Base-by-base conservation (phyloP, 2,797 vertebrate genomes). In the Antennarius maculatus region DNA sequence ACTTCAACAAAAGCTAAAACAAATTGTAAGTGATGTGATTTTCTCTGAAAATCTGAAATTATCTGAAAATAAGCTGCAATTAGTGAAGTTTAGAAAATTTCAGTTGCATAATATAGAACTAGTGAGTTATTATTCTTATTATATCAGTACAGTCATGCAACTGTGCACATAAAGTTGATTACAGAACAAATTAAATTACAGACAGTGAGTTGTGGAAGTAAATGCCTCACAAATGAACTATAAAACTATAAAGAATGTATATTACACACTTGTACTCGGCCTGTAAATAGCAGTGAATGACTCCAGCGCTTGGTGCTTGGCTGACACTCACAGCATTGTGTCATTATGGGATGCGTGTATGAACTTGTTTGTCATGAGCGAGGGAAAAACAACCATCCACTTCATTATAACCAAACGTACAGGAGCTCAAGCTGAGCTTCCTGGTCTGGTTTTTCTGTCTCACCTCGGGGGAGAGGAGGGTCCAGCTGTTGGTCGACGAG, bases 391-490 rank as follows among this genome's bases (percentile, higher is more conserved):
- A 64, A 52, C 29, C n/a, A 13, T 45, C 37, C 54, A 61, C 23
- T 29, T 61, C 49, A 68, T 39, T 2, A 55, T 6, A 43, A 28
- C 41, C 61, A 62, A 55, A 14, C 49, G 37, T 16, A n/a, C 41
- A 23, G 17, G 45, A 63, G 68, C 48, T 27, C 52, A 42, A 39
- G 46, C 18, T 15, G 39, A 37, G 53, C 54, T 59, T 47, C 48
- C 56, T 52, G 41, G 41, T 51, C 54, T 18, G 61, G 18, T 61
- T 60, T 37, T 23, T 49, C 5, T 12, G 62, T 39, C 70, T 84
- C 86, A 96, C 96, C 96, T 97, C 95, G 0, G 94, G 82, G 41
- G 94, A 94, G 0, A 95, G 92, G 60, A 96, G 92, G 63, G 96
- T 96, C 96, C 96, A 96, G 88, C 93, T 95, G 85, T 94, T 93